Base-by-base conservation (phyloP, 2,113 vertebrate genomes). In the Podarcis raffonei region DNA sequence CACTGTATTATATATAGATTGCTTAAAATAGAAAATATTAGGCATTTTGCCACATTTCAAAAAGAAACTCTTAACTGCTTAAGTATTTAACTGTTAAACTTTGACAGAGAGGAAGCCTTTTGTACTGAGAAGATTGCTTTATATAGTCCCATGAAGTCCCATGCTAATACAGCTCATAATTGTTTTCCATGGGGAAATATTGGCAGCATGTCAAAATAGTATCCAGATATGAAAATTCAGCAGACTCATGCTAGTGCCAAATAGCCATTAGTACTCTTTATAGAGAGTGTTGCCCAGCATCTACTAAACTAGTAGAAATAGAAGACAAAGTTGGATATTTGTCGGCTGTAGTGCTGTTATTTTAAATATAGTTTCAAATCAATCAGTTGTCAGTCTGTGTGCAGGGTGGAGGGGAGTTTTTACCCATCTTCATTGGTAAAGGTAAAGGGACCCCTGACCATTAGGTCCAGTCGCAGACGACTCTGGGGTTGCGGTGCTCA, bases 11-110 rank as follows among this genome's bases (percentile, higher is more conserved):
- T 88, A 88, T 88, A 88, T 88, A 88, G 81, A 53, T 35, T 76
- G 87, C 81, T 88, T 83, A 88, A 83, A 88, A 88, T 88, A 88
- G 87, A 83, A 88, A 83, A 68, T 53, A 83, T 83, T 83, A 35
- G 87, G 87, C 81, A 68, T 66, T 72, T 66, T 77, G 87, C 81
- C 81, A 88, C 37, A 68, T 27, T 83, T 88, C 37, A 53, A 68
- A 88, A 83, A 77, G 30, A 48, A 68, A 68, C 57, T 83, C 39
- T 76, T 65, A 88, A 88, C 71, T 68, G 72, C 81, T 83, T 76
- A 59, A 5, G 39, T 25, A 57, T 88, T 53, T 81, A 87, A 53
- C 76, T 35, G 76, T 32, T 87, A 87, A 81, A 72, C 48, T 72
- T 57, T 88, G 81, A 68, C 81, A 83, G 81, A 83, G 74, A 88